These are phyloP conservation scores for Hirtodrosophila trivittata DNA, from an alignment of 2,888 invertebrate genomes.

Conservation along the genomic window DNA sequence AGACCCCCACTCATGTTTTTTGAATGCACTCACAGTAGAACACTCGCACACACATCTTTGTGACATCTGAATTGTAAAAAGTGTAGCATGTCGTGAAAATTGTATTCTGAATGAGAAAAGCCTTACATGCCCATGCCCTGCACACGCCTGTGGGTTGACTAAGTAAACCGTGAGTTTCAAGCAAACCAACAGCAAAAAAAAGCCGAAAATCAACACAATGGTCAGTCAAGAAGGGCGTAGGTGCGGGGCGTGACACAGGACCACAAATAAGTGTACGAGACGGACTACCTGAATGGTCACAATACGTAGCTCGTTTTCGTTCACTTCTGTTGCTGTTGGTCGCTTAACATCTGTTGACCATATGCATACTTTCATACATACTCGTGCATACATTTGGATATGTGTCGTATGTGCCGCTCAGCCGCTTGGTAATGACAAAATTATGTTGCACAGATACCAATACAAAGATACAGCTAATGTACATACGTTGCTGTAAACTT, in stretches of 20 bases:
- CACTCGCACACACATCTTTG: too few species aligned
- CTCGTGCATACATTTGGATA: neutral
- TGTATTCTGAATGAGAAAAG: slow-evolving; percentile 6
- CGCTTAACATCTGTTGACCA: slow-evolving; percentile 72
- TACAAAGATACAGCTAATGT: slow-evolving; percentile 44
- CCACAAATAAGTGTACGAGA: slow-evolving; percentile 9
- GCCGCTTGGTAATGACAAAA: slow-evolving; percentile 69
- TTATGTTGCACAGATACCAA: slow-evolving; percentile 69
- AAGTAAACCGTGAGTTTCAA: slow-evolving; percentile 18
- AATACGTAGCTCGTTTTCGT: slow-evolving; percentile 19
- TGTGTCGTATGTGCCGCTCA: slow-evolving; percentile 30
- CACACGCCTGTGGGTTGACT: slow-evolving; percentile 18
- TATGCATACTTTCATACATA: slow-evolving; percentile 66
- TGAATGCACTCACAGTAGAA: too few species aligned
- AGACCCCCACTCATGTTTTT: slow-evolving; percentile 31
- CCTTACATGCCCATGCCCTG: too few species aligned
- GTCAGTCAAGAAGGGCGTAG: slow-evolving; percentile 7
- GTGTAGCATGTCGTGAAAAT: slow-evolving; percentile 13
- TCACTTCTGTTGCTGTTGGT: slow-evolving; percentile 57
- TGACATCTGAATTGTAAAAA: slow-evolving; percentile 15
- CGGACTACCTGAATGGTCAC: slow-evolving; percentile 39
- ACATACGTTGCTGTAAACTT: slow-evolving; percentile 49
- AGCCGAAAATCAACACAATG: slow-evolving; percentile 35
- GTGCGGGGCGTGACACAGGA: slow-evolving; percentile 34
- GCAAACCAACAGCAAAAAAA: slow-evolving; percentile 12